phyloP scores from a whole-genome alignment of 2,888 invertebrate species.

The Cylloceria caligata region DNA sequence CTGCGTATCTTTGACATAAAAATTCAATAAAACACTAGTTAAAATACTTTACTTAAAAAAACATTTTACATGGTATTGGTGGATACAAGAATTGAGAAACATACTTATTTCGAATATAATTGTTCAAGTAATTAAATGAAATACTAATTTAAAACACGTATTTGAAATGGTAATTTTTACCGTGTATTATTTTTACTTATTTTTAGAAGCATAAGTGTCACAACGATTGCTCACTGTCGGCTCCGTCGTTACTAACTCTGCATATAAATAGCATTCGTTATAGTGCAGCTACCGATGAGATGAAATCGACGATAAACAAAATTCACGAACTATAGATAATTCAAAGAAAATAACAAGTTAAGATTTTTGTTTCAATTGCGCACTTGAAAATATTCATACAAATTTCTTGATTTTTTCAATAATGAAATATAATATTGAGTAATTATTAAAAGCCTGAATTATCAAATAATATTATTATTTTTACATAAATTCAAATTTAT shows the following conservation, averaged over 20 bases:
- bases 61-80: background rate
- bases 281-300: background rate
- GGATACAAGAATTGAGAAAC: background rate
- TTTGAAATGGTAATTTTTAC: background rate
- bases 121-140: conserved; percentile 5
- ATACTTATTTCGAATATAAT: background rate
- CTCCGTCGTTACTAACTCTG: background rate
- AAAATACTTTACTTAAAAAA: background rate
- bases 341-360: too few relatives aligned
- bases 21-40: background rate
- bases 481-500: background rate
- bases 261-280: background rate
- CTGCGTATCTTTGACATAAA: background rate
- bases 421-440: background rate
- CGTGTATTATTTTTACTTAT: background rate
- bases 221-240: too few relatives aligned
- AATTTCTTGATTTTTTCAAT: background rate
- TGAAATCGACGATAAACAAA: background rate
- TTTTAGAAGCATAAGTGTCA: too few relatives aligned
- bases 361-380: too few relatives aligned
- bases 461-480: background rate
- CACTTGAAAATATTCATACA: background rate
- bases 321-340: background rate
- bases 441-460: background rate
- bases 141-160: background rate